These are phyloP conservation scores for Bimastos eiseni DNA, from an alignment of 2,888 invertebrate genomes.

Conservation along the genomic window DNA sequence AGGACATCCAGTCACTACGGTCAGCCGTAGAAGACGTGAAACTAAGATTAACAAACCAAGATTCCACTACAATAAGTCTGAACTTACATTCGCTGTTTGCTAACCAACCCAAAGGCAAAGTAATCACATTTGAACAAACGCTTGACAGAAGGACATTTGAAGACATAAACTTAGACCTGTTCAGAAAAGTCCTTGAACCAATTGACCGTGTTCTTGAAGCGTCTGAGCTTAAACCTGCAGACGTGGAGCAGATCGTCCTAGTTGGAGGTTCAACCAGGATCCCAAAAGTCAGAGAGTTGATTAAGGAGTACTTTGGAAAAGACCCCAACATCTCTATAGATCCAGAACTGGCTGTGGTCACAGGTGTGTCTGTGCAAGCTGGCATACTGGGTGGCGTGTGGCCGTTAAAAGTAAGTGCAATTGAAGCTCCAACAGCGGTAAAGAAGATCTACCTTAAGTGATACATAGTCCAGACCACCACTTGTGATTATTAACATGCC, in stretches of 20 bases:
- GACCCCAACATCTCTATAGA: constrained; percentile 59
- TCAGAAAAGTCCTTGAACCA: constrained; percentile 62
- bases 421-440: constrained; percentile 56
- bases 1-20: constrained; percentile 62
- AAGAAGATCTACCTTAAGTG: constrained; percentile 55
- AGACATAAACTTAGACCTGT: constrained; percentile 62
- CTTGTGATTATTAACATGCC: neutral
- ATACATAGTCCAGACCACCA: neutral
- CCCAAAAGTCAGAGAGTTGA: constrained; percentile 62
- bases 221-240: constrained; percentile 53
- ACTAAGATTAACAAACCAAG: constrained; percentile 56
- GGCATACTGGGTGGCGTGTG: constrained; percentile 66
- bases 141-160: constrained; percentile 63
- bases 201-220: constrained; percentile 62
- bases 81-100: constrained; percentile 52
- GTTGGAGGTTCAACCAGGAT: constrained; percentile 66
- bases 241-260: constrained; percentile 65
- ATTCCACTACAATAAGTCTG: constrained; percentile 52
- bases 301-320: constrained; percentile 61
- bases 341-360: constrained; percentile 65
- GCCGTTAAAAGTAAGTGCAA: constrained; percentile 64
- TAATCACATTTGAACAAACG: constrained; percentile 48
- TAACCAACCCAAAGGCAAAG: neutral
- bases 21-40: constrained; percentile 62
- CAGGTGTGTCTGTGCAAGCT: constrained; percentile 65